Evolutionary conservation across 2,113 vertebrate genomes (phyloP), one percentile per base, ranked within the genome.

Genomic region (Actinemys pallida): DNA sequence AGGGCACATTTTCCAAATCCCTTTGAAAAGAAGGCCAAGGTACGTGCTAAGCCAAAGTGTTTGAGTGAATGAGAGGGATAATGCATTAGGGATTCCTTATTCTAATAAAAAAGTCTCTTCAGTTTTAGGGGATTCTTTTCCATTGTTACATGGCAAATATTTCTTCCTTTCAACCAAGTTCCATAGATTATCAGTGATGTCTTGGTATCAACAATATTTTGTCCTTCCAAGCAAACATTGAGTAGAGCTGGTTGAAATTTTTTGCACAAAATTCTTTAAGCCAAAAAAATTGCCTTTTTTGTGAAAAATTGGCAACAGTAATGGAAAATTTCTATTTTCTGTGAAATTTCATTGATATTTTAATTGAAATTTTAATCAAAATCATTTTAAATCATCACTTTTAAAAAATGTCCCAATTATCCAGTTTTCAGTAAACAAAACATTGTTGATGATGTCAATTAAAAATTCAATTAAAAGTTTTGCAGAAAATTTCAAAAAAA

Each of bases 401-500:
- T 24, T 45, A 45, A 79, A 72, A 54, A 49, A n/a, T 83, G 83
- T 78, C 49, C 83, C 42, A 78, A 47, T 47, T 24, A 29, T 47
- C 45, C 22, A 57, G 31, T 62, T 92, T 78, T 78, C 39, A 78
- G 86, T 27, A 72, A 91, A 83, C 24, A 2, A 0, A 35, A 52
- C 72, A 24, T 57, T 57, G 31, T 39, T 27, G 7, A 78, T 19
- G 4, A 31, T 50, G 19, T 88, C 92, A 16, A 10, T 88, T 92
- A 90, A 52, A 62, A 94, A 93, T 93, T 39, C 24, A 29, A 54
- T 20, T 90, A 50, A 53, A 93, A 59, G 4, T 84, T 11, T 72
- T 54, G 25, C 35, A 92, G 42, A 93, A 89, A 27, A 88, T 59
- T 88, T 47, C 5, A 13, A 4, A 29, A 69, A 93, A 94, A 93